Evolutionary conservation across 2,888 invertebrate genomes (phyloP), one percentile per base, ranked within the genome.

Genomic region (Chymomyza procnemis): DNA sequence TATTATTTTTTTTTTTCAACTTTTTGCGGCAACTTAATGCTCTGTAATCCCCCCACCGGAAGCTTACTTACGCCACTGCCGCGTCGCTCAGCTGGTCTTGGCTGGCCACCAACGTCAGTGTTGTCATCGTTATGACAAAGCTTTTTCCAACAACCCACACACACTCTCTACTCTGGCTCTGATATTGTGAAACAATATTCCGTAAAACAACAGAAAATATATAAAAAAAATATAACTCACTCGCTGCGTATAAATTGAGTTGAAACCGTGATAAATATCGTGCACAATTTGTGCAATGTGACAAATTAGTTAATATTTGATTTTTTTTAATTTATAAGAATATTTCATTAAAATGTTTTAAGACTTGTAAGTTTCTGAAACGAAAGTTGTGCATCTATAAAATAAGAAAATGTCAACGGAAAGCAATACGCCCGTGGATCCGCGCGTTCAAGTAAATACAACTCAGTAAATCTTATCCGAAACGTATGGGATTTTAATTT

Each of bases 371-470:
- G 34, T 41, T 41, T 41, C n/a, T n/a, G 12, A 41, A 12, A 41
- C 34, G 1, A 12, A 41, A 41, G 34, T 12, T 12, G 34, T 12
- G 16, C 12, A 19, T 14, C 1, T 50, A 19, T 18, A 58, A 73
- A 86, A n/a, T n/a, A n/a, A n/a, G n/a, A n/a, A 75, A 74, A 91
- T 91, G 90, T 90, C 91, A 82, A 85, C 85, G 75, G 91, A 91
- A 90, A 92, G 93, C 87, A 95, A 95, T 92, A 93, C 90, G 46
- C 90, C 94, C 76, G 94, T 96, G 89, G 96, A 96, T 92, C 96
- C 96, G 66, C 92, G 96, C 90, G 95, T 96, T 88, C 96, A 96
- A 93, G 95, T 95, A 92, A 91, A 90, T 82, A 57, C 8, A 34
- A n/a, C 19, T 26, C 0, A 9, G 26, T 48, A 34, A n/a, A n/a